These are phyloP conservation scores for Passer montanus DNA, from an alignment of 2,113 vertebrate genomes.

Conservation along the genomic window DNA sequence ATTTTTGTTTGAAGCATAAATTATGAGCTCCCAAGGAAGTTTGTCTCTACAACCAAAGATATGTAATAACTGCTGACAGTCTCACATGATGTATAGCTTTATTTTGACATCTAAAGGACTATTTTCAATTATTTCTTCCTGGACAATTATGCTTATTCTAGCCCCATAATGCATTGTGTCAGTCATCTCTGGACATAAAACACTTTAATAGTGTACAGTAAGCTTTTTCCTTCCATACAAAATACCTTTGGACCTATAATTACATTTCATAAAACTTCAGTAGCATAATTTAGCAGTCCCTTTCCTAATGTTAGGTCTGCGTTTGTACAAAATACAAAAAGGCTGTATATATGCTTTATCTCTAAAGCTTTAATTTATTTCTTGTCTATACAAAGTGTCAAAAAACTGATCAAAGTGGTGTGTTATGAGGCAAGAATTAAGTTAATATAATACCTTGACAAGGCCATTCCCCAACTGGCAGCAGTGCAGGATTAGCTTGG, in stretches of 20 bases:
- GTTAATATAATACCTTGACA: background rate
- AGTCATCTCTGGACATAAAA: conserved; percentile 73
- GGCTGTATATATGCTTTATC: background rate
- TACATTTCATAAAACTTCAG: conserved; percentile 73
- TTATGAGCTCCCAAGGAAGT: conserved; percentile 47
- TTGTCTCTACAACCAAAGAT: conserved; percentile 40
- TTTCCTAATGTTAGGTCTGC: conserved; percentile 66
- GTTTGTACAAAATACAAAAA: conserved; percentile 43
- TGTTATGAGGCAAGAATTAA: background rate
- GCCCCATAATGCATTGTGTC: conserved; percentile 69
- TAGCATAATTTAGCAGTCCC: conserved; percentile 61
- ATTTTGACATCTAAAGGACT: conserved; percentile 76
- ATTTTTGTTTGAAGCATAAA: conserved; percentile 58
- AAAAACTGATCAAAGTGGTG: conserved; percentile 5
- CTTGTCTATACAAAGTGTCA: conserved; percentile 18
- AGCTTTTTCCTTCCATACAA: conserved; percentile 62
- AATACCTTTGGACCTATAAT: conserved; percentile 70
- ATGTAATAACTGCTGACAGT: conserved; percentile 59
- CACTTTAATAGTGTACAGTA: conserved; percentile 61
- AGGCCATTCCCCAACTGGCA: background rate
- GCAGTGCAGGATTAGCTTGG: background rate
- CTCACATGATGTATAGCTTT: conserved; percentile 50
- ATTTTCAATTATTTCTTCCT: conserved; percentile 76
- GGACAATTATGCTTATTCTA: conserved; percentile 77
- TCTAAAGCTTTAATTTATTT: conserved; percentile 54